Evolutionary conservation across 2,888 invertebrate species (phyloP), one percentile per base, ranked within the genome.

Genomic region (Muschampia plurimacula): DNA sequence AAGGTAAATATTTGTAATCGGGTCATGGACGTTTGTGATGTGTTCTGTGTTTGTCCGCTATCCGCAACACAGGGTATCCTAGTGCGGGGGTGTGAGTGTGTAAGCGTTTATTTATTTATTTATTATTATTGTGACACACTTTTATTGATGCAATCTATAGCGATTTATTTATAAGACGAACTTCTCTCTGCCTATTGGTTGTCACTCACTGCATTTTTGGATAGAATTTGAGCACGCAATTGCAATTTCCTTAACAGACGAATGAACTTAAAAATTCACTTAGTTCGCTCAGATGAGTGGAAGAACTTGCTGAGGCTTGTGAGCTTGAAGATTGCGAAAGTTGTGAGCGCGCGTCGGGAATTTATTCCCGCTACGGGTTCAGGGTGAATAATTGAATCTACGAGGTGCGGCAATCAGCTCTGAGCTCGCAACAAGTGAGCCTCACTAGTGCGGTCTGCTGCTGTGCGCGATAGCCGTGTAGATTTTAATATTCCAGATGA

Each of bases 221-320:
- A 22, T 39, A 44, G 15, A 65, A 57, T 49, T 70, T 36, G 59
- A 39, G 49, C 46, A 65, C 59, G 32, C 65, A 59, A 71, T 71
- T 59, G 65, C 65, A 59, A 60, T 71, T 71, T 49, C 71, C 28
- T 72, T 67, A 72, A 67, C 71, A 62, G 49, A 12, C 72, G 72
- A 67, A 55, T 62, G 72, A 72, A 72, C 72, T 72, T 67, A 72
- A 67, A 67, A 72, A 72, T 72, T 67, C 72, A 67, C 72, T 72
- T 72, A 72, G 72, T 72, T 67, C 72, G 72, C 72, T 67, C 67
- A 55, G 72, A 67, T 44, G 72, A 72, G 72, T 55, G 67, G 67
- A 72, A 71, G 52, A 67, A 67, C 62, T 72, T 67, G 72, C 60
- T 69, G 69, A 39, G 67, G 59, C 41, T 67, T 60, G 67, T 65